phyloP scores from a whole-genome alignment of 64 coral and sea anemone genomes.

The Porites lutea region DNA sequence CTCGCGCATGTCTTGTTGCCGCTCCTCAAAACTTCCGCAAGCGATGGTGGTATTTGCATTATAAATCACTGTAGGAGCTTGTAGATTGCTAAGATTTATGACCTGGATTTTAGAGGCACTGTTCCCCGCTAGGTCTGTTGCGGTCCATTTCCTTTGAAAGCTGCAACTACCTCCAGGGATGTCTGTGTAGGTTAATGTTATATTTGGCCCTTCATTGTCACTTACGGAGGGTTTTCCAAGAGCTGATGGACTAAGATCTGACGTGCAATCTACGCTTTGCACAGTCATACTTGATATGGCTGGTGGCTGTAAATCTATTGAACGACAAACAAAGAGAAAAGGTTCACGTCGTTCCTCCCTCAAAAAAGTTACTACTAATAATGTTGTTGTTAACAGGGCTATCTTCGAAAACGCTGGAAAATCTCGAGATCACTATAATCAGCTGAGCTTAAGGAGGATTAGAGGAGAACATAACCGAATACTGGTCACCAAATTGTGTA shows the following conservation, averaged over 20 bases:
- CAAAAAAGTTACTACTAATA: too few relatives aligned
- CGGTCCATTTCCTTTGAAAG: constrained; percentile 73
- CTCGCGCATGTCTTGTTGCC: constrained; percentile 65
- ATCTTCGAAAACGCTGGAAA: too few relatives aligned
- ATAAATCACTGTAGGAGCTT: constrained; percentile 26
- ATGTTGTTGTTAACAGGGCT: too few relatives aligned
- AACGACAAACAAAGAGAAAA: too few relatives aligned
- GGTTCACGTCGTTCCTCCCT: too few relatives aligned
- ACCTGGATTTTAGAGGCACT: constrained; percentile 55
- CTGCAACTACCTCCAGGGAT: constrained; percentile 41
- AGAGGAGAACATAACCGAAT: too few relatives aligned
- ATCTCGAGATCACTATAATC: too few relatives aligned
- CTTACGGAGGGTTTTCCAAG: constrained; percentile 64
- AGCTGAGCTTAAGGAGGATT: too few relatives aligned
- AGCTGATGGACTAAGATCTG: constrained; percentile 51
- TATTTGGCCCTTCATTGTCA: constrained; percentile 72
- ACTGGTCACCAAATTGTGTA: too few relatives aligned
- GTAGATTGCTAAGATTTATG: neutral
- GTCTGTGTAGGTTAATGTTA: constrained; percentile 52
- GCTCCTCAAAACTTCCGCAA: constrained; percentile 65
- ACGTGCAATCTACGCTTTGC: constrained; percentile 59
- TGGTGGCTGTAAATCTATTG: constrained; percentile 68
- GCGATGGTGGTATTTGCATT: constrained; percentile 46
- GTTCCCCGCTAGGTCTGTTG: constrained; percentile 73
- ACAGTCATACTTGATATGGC: constrained; percentile 42